phyloP scores from a whole-genome alignment of 2,888 invertebrate species.

The Stomorhina lunata region DNA sequence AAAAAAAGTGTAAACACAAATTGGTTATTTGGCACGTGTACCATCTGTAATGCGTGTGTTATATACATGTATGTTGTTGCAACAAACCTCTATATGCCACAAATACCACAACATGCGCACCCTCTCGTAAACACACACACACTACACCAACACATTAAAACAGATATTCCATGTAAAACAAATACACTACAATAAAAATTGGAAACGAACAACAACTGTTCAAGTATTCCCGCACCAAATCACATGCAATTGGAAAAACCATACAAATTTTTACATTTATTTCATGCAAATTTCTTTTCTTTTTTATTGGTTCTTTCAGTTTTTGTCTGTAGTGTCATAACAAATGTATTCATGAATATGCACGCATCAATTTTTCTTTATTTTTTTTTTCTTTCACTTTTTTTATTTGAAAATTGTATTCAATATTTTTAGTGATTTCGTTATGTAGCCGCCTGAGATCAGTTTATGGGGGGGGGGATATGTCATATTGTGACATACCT shows the following conservation, averaged over 20 bases:
- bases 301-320: not conserved
- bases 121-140: not conserved
- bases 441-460: not conserved
- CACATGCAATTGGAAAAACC: not conserved
- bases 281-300: not conserved
- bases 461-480: not conserved
- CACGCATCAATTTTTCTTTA: slow-evolving; percentile 20
- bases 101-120: slow-evolving; percentile 5
- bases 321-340: not conserved
- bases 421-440: not conserved
- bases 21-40: slow-evolving; percentile 64
- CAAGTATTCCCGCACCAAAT: slow-evolving; percentile 10
- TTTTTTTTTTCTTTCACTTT: not conserved
- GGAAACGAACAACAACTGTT: not conserved
- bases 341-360: slow-evolving; percentile 27
- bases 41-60: slow-evolving; percentile 39
- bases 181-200: not conserved
- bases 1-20: slow-evolving; percentile 59
- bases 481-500: slow-evolving; percentile 5
- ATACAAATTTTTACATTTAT: slow-evolving; percentile 14
- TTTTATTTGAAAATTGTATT: not conserved
- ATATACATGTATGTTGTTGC: slow-evolving; percentile 4
- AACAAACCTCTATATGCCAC: slow-evolving; percentile 11
- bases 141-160: not conserved
- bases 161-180: not conserved